phyloP scores from a whole-genome alignment of 1,140 invertebrate species.

The Arctopsyche grandis region DNA sequence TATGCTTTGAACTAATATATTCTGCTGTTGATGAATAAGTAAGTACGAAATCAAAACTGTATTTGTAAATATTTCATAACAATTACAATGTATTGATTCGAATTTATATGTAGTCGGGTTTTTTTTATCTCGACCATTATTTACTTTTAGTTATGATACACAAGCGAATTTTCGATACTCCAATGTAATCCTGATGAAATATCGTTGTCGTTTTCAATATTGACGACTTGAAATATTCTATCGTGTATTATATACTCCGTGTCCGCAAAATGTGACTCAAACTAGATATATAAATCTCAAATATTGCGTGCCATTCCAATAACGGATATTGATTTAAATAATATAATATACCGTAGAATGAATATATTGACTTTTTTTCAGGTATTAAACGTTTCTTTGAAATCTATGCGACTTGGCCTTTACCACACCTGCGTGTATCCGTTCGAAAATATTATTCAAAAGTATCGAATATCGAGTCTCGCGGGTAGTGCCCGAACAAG shows the following conservation, averaged over 20 bases:
- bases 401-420: not conserved
- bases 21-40: no score
- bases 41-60: no score
- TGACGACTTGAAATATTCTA: slow-evolving; percentile 24
- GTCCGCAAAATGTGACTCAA: not conserved
- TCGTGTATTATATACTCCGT: not conserved
- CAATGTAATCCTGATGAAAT: not conserved
- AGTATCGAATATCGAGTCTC: not conserved
- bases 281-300: not conserved
- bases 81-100: no score
- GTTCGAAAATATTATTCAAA: no score
- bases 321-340: no score
- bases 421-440: not conserved
- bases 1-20: no score
- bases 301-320: not conserved
- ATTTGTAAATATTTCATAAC: no score
- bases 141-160: not conserved
- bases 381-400: not conserved
- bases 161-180: not conserved
- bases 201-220: slow-evolving; percentile 19
- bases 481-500: not conserved
- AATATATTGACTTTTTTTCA: not conserved
- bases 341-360: not conserved
- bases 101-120: no score
- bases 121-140: no score